Percentiles rank a stretch among this genome's conserved stretches.
phyloP scores from a whole-genome alignment of 2,888 invertebrate genomes.

The Phalera bucephala region DNA sequence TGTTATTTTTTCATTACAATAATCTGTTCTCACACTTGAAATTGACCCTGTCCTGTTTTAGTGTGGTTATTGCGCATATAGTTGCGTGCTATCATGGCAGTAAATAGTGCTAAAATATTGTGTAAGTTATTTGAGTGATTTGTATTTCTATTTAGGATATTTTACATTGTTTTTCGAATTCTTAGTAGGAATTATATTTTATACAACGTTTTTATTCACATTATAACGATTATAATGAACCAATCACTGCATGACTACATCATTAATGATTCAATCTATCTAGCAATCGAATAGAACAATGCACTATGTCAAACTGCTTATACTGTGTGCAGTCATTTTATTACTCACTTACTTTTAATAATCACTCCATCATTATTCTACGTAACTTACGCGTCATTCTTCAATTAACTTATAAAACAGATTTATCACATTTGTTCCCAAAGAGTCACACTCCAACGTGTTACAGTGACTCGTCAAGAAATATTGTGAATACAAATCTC shows the following conservation, averaged over 20 bases:
- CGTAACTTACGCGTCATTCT: slow-evolving; percentile 4
- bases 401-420: slow-evolving; percentile 10
- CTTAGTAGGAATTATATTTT: too few species aligned
- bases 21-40: slow-evolving; percentile 61
- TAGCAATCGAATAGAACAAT: slow-evolving; percentile 5
- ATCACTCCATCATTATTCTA: too few species aligned
- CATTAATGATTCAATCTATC: slow-evolving; percentile 22
- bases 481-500: too few species aligned
- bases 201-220: too few species aligned
- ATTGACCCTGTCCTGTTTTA: slow-evolving; percentile 59
- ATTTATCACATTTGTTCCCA: too few species aligned
- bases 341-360: slow-evolving; percentile 5
- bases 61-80: slow-evolving; percentile 34
- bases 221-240: too few species aligned
- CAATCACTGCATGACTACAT: slow-evolving; percentile 28
- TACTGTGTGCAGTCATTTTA: not conserved
- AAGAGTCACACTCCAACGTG: too few species aligned
- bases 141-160: slow-evolving; percentile 9
- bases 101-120: slow-evolving; percentile 42
- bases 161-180: too few species aligned
- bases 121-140: slow-evolving; percentile 22
- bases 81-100: slow-evolving; percentile 28
- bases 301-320: not conserved
- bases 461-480: too few species aligned
- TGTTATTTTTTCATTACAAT: slow-evolving; percentile 28